phyloP scores from a whole-genome alignment of 2,797 vertebrate genomes.

The Cyprinodon diabolis region DNA sequence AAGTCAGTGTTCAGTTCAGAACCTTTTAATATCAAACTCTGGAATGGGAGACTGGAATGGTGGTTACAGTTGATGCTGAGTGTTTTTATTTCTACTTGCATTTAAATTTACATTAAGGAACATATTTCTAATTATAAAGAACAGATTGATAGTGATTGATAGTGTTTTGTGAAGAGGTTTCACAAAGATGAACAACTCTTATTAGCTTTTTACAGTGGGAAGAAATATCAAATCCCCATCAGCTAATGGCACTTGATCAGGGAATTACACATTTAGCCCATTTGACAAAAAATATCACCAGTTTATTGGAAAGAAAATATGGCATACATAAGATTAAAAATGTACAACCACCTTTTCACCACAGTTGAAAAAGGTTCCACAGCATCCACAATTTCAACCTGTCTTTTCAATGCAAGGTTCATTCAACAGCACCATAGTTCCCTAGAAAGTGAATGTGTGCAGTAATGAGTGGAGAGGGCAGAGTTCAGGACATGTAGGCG shows the following conservation, averaged over 20 bases:
- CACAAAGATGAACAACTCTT: not conserved
- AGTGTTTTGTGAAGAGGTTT: not conserved
- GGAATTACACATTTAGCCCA: not conserved
- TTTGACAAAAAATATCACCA: not conserved
- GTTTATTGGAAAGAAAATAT: not conserved
- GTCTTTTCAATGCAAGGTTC: conserved; percentile 39
- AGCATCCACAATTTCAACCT: conserved; percentile 26
- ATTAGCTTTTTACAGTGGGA: not conserved
- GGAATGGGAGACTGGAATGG: no score
- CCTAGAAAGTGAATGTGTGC: conserved; percentile 60
- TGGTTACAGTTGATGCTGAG: no score
- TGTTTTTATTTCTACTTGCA: not conserved
- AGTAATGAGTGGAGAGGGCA: conserved; percentile 72
- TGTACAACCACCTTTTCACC: not conserved
- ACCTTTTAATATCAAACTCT: no score
- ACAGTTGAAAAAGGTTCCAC: not conserved
- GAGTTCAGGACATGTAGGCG: conserved; percentile 66
- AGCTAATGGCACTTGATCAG: not conserved
- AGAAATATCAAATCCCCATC: not conserved
- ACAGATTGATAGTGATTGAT: not conserved
- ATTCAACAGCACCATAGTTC: conserved; percentile 34
- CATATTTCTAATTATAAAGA: not conserved
- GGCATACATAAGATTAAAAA: not conserved
- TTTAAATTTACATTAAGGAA: not conserved
- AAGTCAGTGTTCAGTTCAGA: no score